Base-by-base conservation (phyloP, 2,888 invertebrate genomes). In the Lasioglossum figueresi region DNA sequence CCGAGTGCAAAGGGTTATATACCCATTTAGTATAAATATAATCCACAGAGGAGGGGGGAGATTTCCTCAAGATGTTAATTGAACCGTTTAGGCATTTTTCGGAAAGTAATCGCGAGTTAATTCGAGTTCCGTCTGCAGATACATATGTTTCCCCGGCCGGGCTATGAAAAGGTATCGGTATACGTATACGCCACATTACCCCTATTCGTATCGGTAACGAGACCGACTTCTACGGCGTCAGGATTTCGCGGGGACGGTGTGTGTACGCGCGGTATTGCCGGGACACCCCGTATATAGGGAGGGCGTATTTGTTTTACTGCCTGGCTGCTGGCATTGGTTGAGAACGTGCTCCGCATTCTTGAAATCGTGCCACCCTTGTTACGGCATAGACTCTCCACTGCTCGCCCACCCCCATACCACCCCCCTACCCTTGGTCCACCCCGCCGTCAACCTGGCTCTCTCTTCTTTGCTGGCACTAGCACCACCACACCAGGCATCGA, bases 261-360 rank as follows among this genome's bases (percentile, higher is more conserved):
- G 83, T 78, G 83, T 88, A 88, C 83, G 56, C 83, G 84, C 80
- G 82, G 88, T 88, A 91, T 86, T 90, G 86, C 86, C 81, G 34
- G 89, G 91, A 93, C 92, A 93, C 92, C 93, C 92, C 88, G 92
- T 93, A 93, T 92, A 92, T 91, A 92, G 90, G 91, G 89, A 92
- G 92, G 93, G 93, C 93, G 94, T 95, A 95, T 95, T 95, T 95
- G 95, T 95, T 95, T 95, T 95, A 95, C 95, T 94, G 94, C 94
- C 93, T 93, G 92, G 93, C 93, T 93, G 93, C 93, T 91, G 93
- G 94, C 95, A 94, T 94, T 95, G 95, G 94, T 95, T 95, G 94
- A 93, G 93, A 91, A 95, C 95, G 95, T 95, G 95, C 93, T 94
- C 93, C 83, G 95, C 93, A 95, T 95, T 95, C 95, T 93, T 93